A percentile compares a stretch with the other conserved stretches of the same genome.
These are phyloP conservation scores for Cyprinodon diabolis DNA, from an alignment of 2,797 vertebrate genomes.

Conservation along the genomic window DNA sequence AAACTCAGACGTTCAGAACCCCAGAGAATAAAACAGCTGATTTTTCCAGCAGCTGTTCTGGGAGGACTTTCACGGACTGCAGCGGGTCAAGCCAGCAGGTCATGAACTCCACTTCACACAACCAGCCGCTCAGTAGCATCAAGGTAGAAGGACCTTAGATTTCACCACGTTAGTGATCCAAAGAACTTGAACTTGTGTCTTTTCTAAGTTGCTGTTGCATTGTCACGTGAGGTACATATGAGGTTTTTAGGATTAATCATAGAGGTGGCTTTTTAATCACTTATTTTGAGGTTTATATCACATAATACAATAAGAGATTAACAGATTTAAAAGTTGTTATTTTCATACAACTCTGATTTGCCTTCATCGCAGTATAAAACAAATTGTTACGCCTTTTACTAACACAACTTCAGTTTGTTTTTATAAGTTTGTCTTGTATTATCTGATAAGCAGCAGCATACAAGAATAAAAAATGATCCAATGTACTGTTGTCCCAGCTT, in stretches of 20 bases:
- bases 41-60: constrained; percentile 62
- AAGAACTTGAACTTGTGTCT: constrained; percentile 37
- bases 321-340: neutral
- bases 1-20: constrained; percentile 67
- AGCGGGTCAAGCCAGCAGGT: constrained; percentile 56
- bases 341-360: constrained; percentile 13
- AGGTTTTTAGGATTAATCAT: constrained; percentile 25
- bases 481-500: too few relatives aligned
- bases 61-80: constrained; percentile 68
- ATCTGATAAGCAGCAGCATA: constrained; percentile 9
- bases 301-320: constrained; percentile 31
- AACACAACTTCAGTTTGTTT: constrained; percentile 14
- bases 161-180: constrained; percentile 12
- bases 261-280: constrained; percentile 33
- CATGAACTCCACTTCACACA: constrained; percentile 55
- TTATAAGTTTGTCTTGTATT: constrained; percentile 41
- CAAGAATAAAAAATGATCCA: neutral
- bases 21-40: constrained; percentile 64
- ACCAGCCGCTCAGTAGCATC: constrained; percentile 81
- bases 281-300: constrained; percentile 33
- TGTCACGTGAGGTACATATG: neutral
- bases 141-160: constrained; percentile 85
- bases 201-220: constrained; percentile 12
- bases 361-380: neutral
- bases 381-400: neutral